Evolutionary conservation across 2,888 invertebrate species (phyloP), one percentile per base, ranked within the genome.

Genomic region (Agrochola macilenta): DNA sequence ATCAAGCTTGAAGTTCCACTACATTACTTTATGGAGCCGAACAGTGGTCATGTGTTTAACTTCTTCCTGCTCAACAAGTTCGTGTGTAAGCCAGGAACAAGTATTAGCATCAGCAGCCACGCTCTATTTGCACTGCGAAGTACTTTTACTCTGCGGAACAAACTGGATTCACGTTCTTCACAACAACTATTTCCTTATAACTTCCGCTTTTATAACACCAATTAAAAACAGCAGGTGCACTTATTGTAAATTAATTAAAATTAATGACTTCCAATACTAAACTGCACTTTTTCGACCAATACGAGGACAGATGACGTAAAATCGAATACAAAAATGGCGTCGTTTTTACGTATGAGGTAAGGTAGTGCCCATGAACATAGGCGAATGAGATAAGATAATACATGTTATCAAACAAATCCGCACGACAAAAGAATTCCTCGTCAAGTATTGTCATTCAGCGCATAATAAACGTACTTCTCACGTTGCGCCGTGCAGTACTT

Each of bases 401-500:
- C 46, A 60, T 71, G 85, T 87, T 84, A 74, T 87, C 82, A 83
- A 87, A 86, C 71, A 85, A 87, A 85, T 83, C 76, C 77, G 73
- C 65, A 76, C 74, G 81, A 91, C 91, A 91, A 91, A 89, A 80
- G 88, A 90, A 91, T 90, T 89, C 90, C 82, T 89, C 79, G 73
- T 71, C 81, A 86, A 68, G 65, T 79, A 90, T 89, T 90, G 89
- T 91, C 91, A 91, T 90, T 87, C 84, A 78, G 80, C 79, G 81
- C 85, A 88, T 84, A 88, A 87, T 86, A 88, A 86, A 82, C 58
- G 20, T n/a, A 58, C 83, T 92, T 93, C 93, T 92, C 92, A 94
- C 92, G 92, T 86, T 81, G 82, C 78, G 76, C 75, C 80, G 81
- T 83, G 74, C 81, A 84, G 80, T 88, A 75, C 74, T 74, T 78